Evolutionary conservation across 2,797 vertebrate species (phyloP).

Genomic region (Cirrhinus molitorella): DNA sequence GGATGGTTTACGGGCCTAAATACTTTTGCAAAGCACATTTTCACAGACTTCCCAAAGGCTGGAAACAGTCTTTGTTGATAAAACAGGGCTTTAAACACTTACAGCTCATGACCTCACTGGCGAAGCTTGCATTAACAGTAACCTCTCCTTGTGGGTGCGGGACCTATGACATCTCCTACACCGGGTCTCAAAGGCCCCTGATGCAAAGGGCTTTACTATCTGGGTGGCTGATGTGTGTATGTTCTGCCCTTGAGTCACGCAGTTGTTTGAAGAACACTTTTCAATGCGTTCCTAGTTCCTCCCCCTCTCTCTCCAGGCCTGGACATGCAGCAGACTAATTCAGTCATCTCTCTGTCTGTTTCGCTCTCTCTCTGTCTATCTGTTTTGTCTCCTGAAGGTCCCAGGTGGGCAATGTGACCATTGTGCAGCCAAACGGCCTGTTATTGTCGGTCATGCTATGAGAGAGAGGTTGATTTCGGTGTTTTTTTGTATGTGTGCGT

Average conservation of each 20-base stretch:
- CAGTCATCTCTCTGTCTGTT: constrained; percentile 46
- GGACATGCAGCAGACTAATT: constrained; percentile 57
- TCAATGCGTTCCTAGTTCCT: constrained; percentile 48
- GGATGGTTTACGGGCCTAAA: background rate
- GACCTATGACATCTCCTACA: constrained; percentile 32
- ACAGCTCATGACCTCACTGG: constrained; percentile 52
- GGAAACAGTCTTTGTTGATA: constrained; percentile 49
- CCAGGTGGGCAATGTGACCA: constrained; percentile 51
- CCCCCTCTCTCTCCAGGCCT: constrained; percentile 58
- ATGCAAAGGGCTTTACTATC: constrained; percentile 44
- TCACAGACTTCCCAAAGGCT: constrained; percentile 8
- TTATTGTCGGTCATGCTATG: constrained; percentile 38
- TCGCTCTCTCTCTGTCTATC: constrained; percentile 39
- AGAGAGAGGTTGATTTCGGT: constrained; percentile 25
- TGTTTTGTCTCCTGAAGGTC: constrained; percentile 42
- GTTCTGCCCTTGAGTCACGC: constrained; percentile 55
- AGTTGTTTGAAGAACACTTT: constrained; percentile 58
- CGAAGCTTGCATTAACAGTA: constrained; percentile 67
- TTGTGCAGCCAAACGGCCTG: constrained; percentile 50
- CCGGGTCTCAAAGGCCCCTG: constrained; percentile 31
- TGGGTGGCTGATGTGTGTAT: constrained; percentile 57
- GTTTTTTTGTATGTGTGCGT: background rate
- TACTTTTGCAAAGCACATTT: background rate
- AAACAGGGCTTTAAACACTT: background rate
- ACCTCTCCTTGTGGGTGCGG: constrained; percentile 44